These are phyloP conservation scores for Mayetiola destructor DNA, from an alignment of 2,888 invertebrate species.

Conservation along the genomic window DNA sequence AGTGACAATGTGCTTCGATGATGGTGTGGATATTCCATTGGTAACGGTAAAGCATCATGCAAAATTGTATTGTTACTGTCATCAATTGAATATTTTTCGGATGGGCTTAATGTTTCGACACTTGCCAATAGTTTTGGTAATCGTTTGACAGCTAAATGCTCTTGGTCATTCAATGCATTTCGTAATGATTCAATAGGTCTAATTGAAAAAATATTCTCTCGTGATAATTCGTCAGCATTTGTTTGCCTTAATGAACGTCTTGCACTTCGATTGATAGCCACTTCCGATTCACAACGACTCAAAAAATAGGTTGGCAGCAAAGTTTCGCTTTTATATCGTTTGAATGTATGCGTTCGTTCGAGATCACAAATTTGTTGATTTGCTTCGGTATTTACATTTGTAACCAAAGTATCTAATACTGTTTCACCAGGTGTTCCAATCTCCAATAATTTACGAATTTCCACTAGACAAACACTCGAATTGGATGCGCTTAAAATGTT, in stretches of 20 bases:
- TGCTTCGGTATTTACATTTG: conserved; percentile 34
- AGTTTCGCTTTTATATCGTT: conserved; percentile 32
- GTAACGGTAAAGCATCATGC: neutral
- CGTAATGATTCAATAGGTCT: neutral
- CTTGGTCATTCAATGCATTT: neutral
- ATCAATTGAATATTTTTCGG: conserved; percentile 27
- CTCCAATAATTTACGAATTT: conserved; percentile 52
- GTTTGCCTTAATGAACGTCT: conserved; percentile 30
- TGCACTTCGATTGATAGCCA: conserved; percentile 24
- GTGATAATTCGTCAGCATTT: conserved; percentile 28
- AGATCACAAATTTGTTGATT: conserved; percentile 33
- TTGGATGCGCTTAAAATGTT: conserved; percentile 35
- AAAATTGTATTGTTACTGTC: conserved; percentile 13
- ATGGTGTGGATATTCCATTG: neutral
- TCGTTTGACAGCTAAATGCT: conserved; percentile 22
- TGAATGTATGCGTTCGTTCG: conserved; percentile 23
- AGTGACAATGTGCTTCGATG: conserved; percentile 30
- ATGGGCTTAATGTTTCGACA: conserved; percentile 32
- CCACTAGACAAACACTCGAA: conserved; percentile 33
- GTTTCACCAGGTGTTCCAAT: conserved; percentile 42
- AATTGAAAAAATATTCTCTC: conserved; percentile 28
- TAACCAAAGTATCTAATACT: conserved; percentile 32
- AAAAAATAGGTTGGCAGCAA: conserved; percentile 33
- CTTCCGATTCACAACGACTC: conserved; percentile 27
- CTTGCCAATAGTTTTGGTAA: conserved; percentile 29